Evolutionary conservation across 2,113 vertebrate species (phyloP).

Genomic region (Erythrocebus patas): DNA sequence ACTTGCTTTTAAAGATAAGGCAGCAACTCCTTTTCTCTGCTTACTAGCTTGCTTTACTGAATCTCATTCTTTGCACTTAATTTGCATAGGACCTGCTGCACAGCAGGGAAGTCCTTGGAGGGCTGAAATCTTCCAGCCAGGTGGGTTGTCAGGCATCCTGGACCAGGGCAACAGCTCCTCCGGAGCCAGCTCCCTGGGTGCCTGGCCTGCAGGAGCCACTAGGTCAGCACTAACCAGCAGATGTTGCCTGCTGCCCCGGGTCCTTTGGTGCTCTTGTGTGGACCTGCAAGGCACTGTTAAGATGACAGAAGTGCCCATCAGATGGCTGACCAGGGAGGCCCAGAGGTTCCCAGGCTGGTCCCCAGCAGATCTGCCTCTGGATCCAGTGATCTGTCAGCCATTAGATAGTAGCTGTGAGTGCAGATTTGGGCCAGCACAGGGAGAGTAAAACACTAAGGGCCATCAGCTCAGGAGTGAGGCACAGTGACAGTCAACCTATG

Average conservation of each 20-base stretch:
- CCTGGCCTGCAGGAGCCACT: background rate
- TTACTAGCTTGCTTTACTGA: background rate
- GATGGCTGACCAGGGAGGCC: background rate
- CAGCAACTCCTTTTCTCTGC: background rate
- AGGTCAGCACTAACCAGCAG: background rate
- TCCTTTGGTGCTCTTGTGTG: background rate
- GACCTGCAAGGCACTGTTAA: background rate
- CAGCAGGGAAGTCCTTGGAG: slow-evolving; percentile 9
- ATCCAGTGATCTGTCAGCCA: background rate
- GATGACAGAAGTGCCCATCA: background rate
- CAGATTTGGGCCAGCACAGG: background rate
- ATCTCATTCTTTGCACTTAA: background rate
- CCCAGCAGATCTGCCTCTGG: background rate
- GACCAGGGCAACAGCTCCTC: background rate
- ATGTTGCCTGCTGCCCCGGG: background rate
- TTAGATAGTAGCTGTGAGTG: background rate
- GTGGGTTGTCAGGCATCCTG: background rate
- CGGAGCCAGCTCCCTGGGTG: background rate
- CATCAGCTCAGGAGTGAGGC: background rate
- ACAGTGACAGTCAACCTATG: accelerated
- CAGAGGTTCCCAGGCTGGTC: background rate
- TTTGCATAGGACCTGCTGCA: background rate
- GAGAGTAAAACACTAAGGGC: background rate
- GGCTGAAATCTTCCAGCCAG: background rate
- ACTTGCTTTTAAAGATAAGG: background rate